A percentile compares a stretch with the other conserved stretches of the same genome.
Conservation (phyloP, 2,888 invertebrate species). For the Phasia obesa region DNA sequence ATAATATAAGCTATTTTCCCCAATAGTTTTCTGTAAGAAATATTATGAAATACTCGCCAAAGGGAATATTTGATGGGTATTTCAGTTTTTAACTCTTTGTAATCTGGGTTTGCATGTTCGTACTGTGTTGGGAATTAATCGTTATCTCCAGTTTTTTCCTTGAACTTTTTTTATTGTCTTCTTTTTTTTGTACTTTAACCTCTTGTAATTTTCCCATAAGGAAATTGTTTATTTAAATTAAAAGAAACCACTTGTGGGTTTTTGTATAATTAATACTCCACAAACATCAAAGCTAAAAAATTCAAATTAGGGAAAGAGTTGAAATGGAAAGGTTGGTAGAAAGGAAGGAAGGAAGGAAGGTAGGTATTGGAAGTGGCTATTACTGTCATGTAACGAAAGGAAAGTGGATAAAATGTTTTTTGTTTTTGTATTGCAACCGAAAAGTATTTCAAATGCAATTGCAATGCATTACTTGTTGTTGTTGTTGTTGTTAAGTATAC, state of each 20-base stretch:
- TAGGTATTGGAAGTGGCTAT: slow-evolving; percentile 10
- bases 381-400: slow-evolving; percentile 12
- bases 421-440: slow-evolving; percentile 32
- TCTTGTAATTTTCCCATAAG: slow-evolving; percentile 64
- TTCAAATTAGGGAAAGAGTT: slow-evolving; percentile 27
- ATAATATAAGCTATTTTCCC: too few species aligned
- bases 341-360: too few species aligned
- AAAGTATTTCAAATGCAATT: slow-evolving; percentile 55
- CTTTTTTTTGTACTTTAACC: slow-evolving; percentile 6
- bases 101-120: background rate
- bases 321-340: too few species aligned
- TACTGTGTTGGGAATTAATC: too few species aligned
- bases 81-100: background rate
- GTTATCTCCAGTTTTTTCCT: background rate
- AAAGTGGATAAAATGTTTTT: slow-evolving; percentile 2
- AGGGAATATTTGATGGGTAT: too few species aligned
- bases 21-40: too few species aligned
- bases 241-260: slow-evolving; percentile 54
- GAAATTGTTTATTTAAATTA: slow-evolving; percentile 63
- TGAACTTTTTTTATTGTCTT: background rate
- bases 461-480: slow-evolving; percentile 21
- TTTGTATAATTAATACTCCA: slow-evolving; percentile 56
- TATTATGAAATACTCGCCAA: too few species aligned
- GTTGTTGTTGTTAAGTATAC: slow-evolving; percentile 22
- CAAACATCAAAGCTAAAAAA: slow-evolving; percentile 66